phyloP scores from a whole-genome alignment of 2,888 invertebrate species.

The Drosophila prolongata region DNA sequence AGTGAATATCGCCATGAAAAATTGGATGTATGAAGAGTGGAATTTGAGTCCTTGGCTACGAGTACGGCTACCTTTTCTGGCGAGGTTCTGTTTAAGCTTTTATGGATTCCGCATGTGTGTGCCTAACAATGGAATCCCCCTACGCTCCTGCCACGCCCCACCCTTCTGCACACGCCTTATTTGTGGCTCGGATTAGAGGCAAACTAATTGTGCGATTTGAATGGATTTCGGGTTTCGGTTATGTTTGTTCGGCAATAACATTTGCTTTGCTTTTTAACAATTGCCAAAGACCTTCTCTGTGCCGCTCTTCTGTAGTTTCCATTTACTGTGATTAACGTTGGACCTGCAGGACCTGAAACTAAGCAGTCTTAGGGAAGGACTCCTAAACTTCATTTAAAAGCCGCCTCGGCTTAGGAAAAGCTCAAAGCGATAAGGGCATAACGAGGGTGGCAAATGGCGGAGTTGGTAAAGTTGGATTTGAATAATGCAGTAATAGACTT shows the following conservation, averaged over 20 bases:
- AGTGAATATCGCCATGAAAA: too few species aligned
- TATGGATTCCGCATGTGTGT: constrained; percentile 66
- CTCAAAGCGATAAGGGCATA: constrained; percentile 7
- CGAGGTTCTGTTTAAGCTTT: constrained; percentile 45
- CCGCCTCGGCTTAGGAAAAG: constrained; percentile 13
- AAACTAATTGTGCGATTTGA: constrained; percentile 78
- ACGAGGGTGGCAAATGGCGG: not conserved
- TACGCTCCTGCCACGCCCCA: constrained; percentile 8
- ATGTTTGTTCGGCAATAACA: constrained; percentile 76
- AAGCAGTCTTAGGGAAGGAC: constrained; percentile 14
- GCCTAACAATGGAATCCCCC: constrained; percentile 58
- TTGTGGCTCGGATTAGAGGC: constrained; percentile 75
- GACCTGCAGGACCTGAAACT: constrained; percentile 16
- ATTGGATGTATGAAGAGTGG: not conserved
- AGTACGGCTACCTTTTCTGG: constrained; percentile 4
- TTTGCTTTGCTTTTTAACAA: constrained; percentile 60
- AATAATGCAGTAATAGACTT: not conserved
- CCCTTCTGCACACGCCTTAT: constrained; percentile 45
- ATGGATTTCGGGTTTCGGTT: constrained; percentile 72
- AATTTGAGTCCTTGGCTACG: constrained; percentile 33
- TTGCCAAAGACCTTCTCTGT: constrained; percentile 6
- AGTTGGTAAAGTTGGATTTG: not conserved
- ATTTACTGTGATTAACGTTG: constrained; percentile 18
- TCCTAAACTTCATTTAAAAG: constrained; percentile 12
- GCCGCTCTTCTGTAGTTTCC: constrained; percentile 15